Conservation (phyloP, 2,113 vertebrate genomes). For the Mirza zaza region DNA sequence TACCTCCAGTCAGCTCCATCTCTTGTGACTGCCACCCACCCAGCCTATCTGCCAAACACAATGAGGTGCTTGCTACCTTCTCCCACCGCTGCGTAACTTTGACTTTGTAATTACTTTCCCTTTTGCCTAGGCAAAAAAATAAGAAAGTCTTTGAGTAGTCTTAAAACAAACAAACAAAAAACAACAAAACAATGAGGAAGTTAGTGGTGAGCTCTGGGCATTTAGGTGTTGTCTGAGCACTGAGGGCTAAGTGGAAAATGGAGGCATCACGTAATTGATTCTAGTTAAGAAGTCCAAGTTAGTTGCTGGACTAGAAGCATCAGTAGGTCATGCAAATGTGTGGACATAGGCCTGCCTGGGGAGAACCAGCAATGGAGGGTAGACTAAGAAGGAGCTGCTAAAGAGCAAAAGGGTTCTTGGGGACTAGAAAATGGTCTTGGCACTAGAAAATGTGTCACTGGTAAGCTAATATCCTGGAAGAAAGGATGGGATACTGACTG, state of each 20-base stretch:
- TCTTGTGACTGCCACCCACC: neutral
- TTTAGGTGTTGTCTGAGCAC: neutral
- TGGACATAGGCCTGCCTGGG: neutral
- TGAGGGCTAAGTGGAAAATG: neutral
- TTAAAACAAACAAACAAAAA: neutral
- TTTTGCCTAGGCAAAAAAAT: conserved; percentile 7
- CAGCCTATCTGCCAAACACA: neutral
- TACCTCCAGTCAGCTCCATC: neutral
- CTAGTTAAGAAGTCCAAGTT: neutral
- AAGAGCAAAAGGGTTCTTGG: neutral
- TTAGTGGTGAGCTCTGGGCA: neutral
- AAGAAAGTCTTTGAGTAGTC: conserved; percentile 47
- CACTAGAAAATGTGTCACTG: neutral
- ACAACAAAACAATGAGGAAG: neutral
- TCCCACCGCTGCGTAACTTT: neutral
- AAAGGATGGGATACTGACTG: neutral
- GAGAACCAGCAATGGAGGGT: neutral
- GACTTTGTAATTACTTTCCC: neutral
- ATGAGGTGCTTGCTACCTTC: neutral
- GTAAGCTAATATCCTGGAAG: neutral
- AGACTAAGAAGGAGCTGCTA: neutral
- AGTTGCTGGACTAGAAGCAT: neutral
- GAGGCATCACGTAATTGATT: neutral
- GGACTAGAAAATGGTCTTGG: neutral
- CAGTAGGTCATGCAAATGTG: neutral